Conservation (phyloP, 2,113 vertebrate genomes). For the Genyomyrus donnyi region DNA sequence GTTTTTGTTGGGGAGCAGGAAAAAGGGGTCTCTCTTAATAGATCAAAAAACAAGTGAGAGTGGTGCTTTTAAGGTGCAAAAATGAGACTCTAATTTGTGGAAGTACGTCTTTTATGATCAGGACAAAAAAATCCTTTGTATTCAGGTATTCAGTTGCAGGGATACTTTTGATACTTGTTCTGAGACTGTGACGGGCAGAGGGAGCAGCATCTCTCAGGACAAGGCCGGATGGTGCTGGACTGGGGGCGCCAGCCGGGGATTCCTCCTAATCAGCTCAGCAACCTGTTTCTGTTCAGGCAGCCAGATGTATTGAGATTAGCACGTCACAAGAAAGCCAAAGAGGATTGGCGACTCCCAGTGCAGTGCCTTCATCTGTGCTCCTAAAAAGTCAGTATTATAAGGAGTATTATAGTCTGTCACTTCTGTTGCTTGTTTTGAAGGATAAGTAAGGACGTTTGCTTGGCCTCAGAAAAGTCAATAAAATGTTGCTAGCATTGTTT, state of each 20-base stretch:
- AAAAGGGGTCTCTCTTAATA: background rate
- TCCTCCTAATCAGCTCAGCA: conserved; percentile 71
- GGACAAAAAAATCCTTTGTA: background rate
- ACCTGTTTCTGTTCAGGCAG: conserved; percentile 60
- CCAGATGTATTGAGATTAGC: conserved; percentile 69
- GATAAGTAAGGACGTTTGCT: background rate
- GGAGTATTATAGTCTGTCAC: background rate
- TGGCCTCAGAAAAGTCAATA: background rate
- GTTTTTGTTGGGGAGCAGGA: background rate
- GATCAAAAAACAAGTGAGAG: background rate
- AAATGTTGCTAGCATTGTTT: conserved; percentile 19
- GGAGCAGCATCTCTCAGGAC: background rate
- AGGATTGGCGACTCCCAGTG: conserved; percentile 58
- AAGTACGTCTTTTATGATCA: background rate
- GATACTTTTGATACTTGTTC: background rate
- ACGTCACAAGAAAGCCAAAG: conserved; percentile 71
- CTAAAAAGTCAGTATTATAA: background rate
- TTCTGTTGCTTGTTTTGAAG: background rate
- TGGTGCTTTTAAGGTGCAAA: background rate
- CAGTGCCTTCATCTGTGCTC: background rate
- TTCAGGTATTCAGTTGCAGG: background rate
- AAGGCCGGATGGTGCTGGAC: background rate
- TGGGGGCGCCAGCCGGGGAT: conserved; percentile 29
- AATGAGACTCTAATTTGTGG: background rate
- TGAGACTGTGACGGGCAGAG: background rate